These are phyloP conservation scores for Cinclus mexicanus DNA, from an alignment of 2,113 vertebrate genomes.

Conservation along the genomic window DNA sequence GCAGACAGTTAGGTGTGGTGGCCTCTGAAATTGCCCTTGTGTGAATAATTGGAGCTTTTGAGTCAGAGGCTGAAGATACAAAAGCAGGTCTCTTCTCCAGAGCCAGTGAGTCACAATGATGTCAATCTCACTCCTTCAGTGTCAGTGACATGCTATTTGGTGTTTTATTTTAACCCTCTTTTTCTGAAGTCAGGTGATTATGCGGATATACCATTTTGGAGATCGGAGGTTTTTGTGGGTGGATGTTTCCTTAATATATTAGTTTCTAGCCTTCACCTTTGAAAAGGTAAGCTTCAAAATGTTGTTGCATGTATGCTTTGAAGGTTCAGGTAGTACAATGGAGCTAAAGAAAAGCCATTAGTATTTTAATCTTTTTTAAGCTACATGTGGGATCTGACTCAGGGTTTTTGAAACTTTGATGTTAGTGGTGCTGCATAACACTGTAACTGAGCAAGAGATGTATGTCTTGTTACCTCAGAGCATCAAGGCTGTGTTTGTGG, in stretches of 20 bases:
- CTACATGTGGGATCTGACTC: neutral
- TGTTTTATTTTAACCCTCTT: neutral
- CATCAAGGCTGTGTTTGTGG: neutral
- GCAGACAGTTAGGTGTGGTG: constrained; percentile 20
- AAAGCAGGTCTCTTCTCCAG: neutral
- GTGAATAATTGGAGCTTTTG: neutral
- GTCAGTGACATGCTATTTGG: neutral
- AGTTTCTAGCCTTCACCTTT: neutral
- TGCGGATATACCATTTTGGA: neutral
- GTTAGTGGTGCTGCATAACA: neutral
- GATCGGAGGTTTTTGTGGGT: fast-evolving
- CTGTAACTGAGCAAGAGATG: neutral
- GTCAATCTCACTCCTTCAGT: neutral
- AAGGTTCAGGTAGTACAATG: neutral
- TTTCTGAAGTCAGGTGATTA: neutral
- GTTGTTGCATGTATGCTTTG: neutral
- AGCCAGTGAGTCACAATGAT: neutral
- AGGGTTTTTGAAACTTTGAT: neutral
- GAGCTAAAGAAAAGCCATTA: neutral
- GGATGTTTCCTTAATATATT: neutral
- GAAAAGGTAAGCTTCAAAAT: neutral
- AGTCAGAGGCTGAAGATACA: constrained; percentile 27
- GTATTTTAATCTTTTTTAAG: neutral
- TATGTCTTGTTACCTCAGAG: neutral
- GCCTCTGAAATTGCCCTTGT: neutral